Percentiles rank a stretch among this genome's conserved stretches.
Evolutionary conservation across 2,797 vertebrate species (phyloP).

Genomic region (Liparis tanakae): DNA sequence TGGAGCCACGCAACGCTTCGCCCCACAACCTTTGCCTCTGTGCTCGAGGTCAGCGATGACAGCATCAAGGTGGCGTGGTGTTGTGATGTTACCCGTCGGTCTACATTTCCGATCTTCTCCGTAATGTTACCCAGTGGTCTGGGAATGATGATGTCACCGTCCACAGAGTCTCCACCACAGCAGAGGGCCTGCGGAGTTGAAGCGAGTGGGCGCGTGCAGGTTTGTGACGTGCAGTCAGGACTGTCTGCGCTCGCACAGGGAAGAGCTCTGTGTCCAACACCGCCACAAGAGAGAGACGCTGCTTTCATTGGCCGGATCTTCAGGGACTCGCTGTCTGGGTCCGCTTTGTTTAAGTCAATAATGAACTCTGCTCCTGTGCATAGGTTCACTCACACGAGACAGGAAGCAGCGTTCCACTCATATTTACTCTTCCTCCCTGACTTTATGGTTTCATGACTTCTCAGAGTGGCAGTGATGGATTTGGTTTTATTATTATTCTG

Average conservation of each 20-base stretch:
- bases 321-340: conserved; percentile 65
- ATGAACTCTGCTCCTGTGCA: conserved; percentile 26
- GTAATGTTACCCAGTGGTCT: conserved; percentile 53
- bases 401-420: conserved; percentile 14
- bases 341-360: conserved; percentile 68
- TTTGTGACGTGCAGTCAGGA: conserved; percentile 37
- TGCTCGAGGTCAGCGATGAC: conserved; percentile 32
- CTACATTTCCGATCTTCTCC: conserved; percentile 50
- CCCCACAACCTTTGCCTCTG: not conserved
- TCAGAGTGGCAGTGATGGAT: conserved; percentile 11
- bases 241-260: conserved; percentile 58
- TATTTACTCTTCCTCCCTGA: conserved; percentile 32
- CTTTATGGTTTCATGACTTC: conserved; percentile 29
- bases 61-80: conserved; percentile 15
- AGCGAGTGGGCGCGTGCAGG: conserved; percentile 33
- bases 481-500: not conserved
- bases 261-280: conserved; percentile 42
- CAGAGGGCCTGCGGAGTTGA: conserved; percentile 45
- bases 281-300: conserved; percentile 61
- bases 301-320: conserved; percentile 61
- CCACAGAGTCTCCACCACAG: conserved; percentile 66
- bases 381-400: not conserved
- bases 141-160: conserved; percentile 68
- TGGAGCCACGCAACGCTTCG: not conserved
- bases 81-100: conserved; percentile 47